Percentiles rank a stretch among this genome's conserved stretches.
These are phyloP conservation scores for Phyllotreta cruciferae DNA, from an alignment of 2,888 invertebrate species.

Conservation along the genomic window DNA sequence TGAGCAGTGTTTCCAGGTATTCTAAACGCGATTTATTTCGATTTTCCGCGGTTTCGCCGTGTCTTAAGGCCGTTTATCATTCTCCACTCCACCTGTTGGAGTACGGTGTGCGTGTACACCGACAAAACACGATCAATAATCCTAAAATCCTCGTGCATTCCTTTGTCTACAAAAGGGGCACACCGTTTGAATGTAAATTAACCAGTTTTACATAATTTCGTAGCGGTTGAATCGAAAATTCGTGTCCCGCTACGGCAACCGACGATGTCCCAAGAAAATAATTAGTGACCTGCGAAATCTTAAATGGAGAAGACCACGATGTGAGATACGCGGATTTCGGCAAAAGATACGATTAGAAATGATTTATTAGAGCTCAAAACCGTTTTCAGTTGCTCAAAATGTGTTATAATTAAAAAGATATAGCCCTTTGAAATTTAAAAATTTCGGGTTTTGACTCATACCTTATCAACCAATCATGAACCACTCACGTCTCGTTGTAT, in stretches of 20 bases:
- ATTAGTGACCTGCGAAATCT: no score
- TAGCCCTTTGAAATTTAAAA: no score
- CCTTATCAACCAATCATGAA: no score
- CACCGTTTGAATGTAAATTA: conserved; percentile 22
- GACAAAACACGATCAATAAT: conserved; percentile 35
- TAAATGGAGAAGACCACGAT: no score
- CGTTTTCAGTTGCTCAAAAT: no score
- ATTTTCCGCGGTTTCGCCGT: conserved; percentile 11
- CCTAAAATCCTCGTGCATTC: conserved; percentile 27
- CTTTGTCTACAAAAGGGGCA: conserved; percentile 20
- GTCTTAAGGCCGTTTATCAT: conserved; percentile 28
- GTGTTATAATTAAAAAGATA: no score
- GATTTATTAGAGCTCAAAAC: no score
- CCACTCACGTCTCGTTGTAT: no score
- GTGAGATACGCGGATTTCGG: no score
- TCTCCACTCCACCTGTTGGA: conserved; percentile 34
- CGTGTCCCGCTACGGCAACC: not conserved
- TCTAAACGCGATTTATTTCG: conserved; percentile 17
- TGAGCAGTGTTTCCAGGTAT: not conserved
- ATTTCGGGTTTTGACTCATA: no score
- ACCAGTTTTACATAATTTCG: conserved; percentile 12
- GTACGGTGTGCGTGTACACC: conserved; percentile 30
- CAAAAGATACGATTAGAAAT: no score
- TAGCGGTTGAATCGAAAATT: conserved; percentile 9
- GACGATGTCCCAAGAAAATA: not conserved